A percentile compares a stretch with the other conserved stretches of the same genome.
phyloP scores from a whole-genome alignment of 1,140 invertebrate species.

The Aphaenogaster rudis region DNA sequence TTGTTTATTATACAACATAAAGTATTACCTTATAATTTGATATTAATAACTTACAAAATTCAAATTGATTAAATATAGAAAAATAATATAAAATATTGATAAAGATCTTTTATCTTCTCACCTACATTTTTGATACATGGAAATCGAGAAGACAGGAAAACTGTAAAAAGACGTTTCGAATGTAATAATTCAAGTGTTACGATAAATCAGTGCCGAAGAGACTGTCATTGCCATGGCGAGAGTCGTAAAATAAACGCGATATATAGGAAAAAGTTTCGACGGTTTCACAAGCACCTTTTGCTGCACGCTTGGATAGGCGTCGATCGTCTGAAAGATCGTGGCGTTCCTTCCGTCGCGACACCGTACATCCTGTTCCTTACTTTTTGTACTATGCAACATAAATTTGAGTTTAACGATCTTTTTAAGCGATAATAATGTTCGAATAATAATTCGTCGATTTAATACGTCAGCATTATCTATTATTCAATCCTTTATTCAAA shows the following conservation, averaged over 20 bases:
- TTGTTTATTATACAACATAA: background rate
- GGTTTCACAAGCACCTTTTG: conserved; percentile 18
- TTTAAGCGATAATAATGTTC: background rate
- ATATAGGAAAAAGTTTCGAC: conserved; percentile 38
- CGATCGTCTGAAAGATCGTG: conserved; percentile 29
- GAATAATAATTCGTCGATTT: conserved; percentile 11
- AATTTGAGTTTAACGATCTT: conserved; percentile 30
- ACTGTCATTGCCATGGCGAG: conserved; percentile 17
- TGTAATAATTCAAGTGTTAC: conserved; percentile 23
- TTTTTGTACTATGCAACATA: conserved; percentile 25
- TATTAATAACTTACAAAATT: background rate
- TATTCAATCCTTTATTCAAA: background rate
- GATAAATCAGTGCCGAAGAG: conserved; percentile 40
- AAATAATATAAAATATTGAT: background rate
- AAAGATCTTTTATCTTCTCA: background rate
- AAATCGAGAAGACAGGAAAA: background rate
- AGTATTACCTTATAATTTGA: background rate
- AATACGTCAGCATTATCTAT: background rate
- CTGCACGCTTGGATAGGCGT: background rate
- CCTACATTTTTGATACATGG: background rate
- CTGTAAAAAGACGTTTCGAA: conserved; percentile 1
- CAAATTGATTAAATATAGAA: conserved; percentile 14
- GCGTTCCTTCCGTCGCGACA: conserved; percentile 9
- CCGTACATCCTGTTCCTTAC: background rate
- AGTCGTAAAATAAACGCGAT: conserved; percentile 33